Evolutionary conservation across 1,140 invertebrate species (phyloP), one percentile per base, ranked within the genome.

Genomic region (Schlechtendalia chinensis): DNA sequence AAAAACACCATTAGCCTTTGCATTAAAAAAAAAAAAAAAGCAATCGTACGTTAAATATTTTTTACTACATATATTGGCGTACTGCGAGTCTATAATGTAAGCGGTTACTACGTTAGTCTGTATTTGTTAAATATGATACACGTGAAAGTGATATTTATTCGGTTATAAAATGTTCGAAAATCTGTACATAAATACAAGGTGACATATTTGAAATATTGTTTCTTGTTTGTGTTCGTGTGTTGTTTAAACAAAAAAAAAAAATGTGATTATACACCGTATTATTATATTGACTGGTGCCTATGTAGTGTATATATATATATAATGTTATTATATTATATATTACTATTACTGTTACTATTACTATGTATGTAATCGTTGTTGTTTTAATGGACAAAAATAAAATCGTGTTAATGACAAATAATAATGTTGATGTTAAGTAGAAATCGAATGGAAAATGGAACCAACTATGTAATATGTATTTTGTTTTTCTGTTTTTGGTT

Each of bases 311-410:
- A n/a, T n/a, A n/a, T n/a, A n/a, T n/a, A n/a, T n/a, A n/a, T n/a
- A n/a, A n/a, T n/a, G n/a, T n/a, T n/a, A n/a, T n/a, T n/a, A n/a
- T n/a, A n/a, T n/a, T n/a, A n/a, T n/a, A n/a, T n/a, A n/a, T n/a
- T n/a, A n/a, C n/a, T n/a, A n/a, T n/a, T n/a, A n/a, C n/a, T n/a
- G n/a, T n/a, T n/a, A n/a, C n/a, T 22, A n/a, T 24, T 22, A 10
- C 19, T 1, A n/a, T n/a, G 0, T 5, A 24, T 22, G 19, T 58
- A 58, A 58, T 58, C 54, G 10, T 59, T 59, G 22, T 59, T 11
- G 56, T 59, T 59, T 11, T 59, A 59, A 59, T 59, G 22, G n/a
- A 59, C 56, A 59, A 59, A 27, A 59, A 22, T 19, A n/a, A 50
- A 50, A 58, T 59, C 24, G 24, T 27, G 22, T 27, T 59, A 59